Evolutionary conservation across 2,888 invertebrate species (phyloP), one percentile per base, ranked within the genome.

Genomic region (Papilio elwesi): DNA sequence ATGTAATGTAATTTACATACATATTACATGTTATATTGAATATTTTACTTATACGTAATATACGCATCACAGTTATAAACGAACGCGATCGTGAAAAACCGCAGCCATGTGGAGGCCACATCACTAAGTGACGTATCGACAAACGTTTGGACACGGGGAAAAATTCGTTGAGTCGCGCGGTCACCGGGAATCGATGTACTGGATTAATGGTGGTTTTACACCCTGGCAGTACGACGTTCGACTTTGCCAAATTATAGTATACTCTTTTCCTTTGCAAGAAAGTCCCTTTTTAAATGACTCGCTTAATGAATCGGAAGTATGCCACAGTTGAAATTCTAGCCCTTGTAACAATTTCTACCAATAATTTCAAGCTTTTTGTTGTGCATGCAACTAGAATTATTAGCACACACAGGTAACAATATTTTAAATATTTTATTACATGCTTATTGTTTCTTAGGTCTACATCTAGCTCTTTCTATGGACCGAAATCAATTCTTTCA

Each of bases 121-220:
- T 74, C 67, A 71, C 59, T 65, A 62, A 74, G 38, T 69, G 67
- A 74, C 71, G 63, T 71, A 49, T 69, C 68, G 69, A 64, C 68
- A 71, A 62, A 73, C 67, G 49, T 15, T 49, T 26, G 69, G 26
- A 64, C 66, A 66, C 13, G 68, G 66, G 66, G 68, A 73, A 76
- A 76, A 76, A 74, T 75, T 65, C 57, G 67, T 47, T 57, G 68
- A 73, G 70, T 65, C 52, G 69, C 43, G 65, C 57, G 70, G 48
- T 43, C 43, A 53, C 68, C 68, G 78, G 76, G 79, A 81, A 82
- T 77, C 75, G 77, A 77, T 79, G 80, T 79, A 80, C 74, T 75
- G 79, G 81, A 85, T 84, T 83, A 85, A 87, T 86, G 82, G 79
- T 75, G 73, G 74, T 81, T 83, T 85, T 85, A 86, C 86, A 84